A percentile compares a stretch with the other conserved stretches of the same genome.
Conservation (phyloP, 1,140 invertebrate genomes). For the Leptinotarsa defecta region DNA sequence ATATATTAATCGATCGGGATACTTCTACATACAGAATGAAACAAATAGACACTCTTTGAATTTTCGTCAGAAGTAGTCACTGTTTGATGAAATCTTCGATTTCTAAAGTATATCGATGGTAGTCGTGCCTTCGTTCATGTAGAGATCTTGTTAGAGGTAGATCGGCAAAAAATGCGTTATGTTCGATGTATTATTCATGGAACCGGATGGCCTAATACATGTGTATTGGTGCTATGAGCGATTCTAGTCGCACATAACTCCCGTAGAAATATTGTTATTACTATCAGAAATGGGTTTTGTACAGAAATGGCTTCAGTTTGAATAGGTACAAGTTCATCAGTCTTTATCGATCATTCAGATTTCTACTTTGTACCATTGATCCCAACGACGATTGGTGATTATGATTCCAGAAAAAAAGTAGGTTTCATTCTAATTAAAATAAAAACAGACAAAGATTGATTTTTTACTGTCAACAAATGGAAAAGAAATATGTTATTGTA, state of each 20-base stretch:
- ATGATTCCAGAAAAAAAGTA: too few species aligned
- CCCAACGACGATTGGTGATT: too few species aligned
- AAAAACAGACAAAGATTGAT: too few species aligned
- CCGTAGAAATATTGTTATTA: conserved; percentile 48
- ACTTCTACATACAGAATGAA: too few species aligned
- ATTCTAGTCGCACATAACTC: conserved; percentile 46
- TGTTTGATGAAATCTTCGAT: not conserved
- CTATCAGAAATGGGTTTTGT: conserved; percentile 16
- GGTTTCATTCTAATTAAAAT: too few species aligned
- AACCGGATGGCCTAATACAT: conserved; percentile 33
- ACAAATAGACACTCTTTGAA: not conserved
- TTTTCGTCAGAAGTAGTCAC: not conserved
- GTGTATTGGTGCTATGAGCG: conserved; percentile 39
- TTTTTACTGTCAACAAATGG: too few species aligned
- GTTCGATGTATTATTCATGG: conserved; percentile 39
- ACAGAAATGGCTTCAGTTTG: conserved; percentile 19
- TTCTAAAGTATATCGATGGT: conserved; percentile 8
- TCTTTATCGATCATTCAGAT: not conserved
- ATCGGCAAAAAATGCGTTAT: conserved; percentile 26
- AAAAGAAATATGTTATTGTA: too few species aligned
- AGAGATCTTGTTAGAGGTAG: conserved; percentile 36
- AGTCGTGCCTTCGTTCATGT: conserved; percentile 34
- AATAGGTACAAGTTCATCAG: conserved; percentile 19
- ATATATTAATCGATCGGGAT: too few species aligned
- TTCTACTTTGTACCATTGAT: not conserved